Evolutionary conservation across 2,797 vertebrate genomes (phyloP), one percentile per base, ranked within the genome.

Genomic region (Cyclura pinguis): DNA sequence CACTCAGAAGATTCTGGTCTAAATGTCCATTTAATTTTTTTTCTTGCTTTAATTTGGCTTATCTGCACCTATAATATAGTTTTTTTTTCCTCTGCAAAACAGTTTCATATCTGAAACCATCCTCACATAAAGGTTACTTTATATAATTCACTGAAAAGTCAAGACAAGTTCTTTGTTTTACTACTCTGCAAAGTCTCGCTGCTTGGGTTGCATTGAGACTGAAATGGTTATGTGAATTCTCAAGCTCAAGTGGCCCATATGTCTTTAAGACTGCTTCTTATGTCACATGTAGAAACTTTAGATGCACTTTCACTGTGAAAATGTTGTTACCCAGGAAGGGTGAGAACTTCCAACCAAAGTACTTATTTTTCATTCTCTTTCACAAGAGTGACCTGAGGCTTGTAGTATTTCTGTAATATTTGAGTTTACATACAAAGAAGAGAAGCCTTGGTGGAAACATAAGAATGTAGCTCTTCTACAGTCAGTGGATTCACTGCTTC

Each of bases 61-160:
- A 10, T 72, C 84, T 83, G 20, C 27, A 52, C 0, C 0, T 89
- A 20, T 32, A 90, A 24, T 20, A 32, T 64, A 85, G 72, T 47
- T 92, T 93, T 38, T 38, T 27, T 7, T 64, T 64, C 7, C 62
- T 27, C 62, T 27, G 24, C 20, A 20, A 27, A 24, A 22, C 62
- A 64, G 62, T 64, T 94, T 92, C 78, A n/a, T 88, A 52, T 47
- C 59, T 86, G 74, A 94, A 93, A 64, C 73, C 0, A 89, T 18
- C 57, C 16, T 59, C 20, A 59, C 59, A 78, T 88, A 64, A 64
- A 27, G 89, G 67, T 42, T 86, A 6, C 0, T 9, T 90, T 90
- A 92, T 27, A 1, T 80, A 38, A 81, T 0, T 0, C 72, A n/a
- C 35, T 81, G 69, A 85, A 55, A 92, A 93, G 27, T 81, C 24